Evolutionary conservation across 2,797 vertebrate genomes (phyloP).

Genomic region (Pagetopsis macropterus): DNA sequence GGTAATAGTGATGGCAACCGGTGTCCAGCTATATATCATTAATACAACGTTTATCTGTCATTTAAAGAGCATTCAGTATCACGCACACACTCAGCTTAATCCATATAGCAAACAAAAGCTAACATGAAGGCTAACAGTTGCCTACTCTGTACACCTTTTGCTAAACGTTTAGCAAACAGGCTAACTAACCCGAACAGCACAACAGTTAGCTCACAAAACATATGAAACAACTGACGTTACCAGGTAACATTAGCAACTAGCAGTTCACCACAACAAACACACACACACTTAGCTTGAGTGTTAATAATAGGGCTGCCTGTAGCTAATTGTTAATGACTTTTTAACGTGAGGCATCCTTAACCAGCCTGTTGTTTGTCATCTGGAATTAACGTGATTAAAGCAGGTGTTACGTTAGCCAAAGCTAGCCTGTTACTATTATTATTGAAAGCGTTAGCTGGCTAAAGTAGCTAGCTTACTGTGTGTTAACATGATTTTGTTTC

Average conservation of each 20-base stretch:
- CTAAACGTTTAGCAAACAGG: conserved; percentile 12
- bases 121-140: background rate
- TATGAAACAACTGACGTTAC: too few relatives aligned
- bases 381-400: background rate
- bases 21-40: background rate
- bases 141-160: background rate
- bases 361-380: conserved; percentile 10
- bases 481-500: conserved; percentile 22
- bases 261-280: conserved; percentile 28
- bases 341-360: background rate
- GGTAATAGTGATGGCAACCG: background rate
- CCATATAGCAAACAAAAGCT: background rate
- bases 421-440: conserved; percentile 23
- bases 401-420: conserved; percentile 15
- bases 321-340: background rate
- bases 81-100: background rate
- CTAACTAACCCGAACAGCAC: conserved; percentile 15
- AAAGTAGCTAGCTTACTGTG: conserved; percentile 39
- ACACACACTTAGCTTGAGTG: background rate
- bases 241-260: background rate
- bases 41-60: background rate
- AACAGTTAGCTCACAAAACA: background rate
- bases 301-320: background rate
- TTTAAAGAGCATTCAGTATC: background rate
- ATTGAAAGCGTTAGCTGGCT: conserved; percentile 37